Base-by-base conservation (phyloP, 2,888 invertebrate genomes). In the Drosophila paranaensis region DNA sequence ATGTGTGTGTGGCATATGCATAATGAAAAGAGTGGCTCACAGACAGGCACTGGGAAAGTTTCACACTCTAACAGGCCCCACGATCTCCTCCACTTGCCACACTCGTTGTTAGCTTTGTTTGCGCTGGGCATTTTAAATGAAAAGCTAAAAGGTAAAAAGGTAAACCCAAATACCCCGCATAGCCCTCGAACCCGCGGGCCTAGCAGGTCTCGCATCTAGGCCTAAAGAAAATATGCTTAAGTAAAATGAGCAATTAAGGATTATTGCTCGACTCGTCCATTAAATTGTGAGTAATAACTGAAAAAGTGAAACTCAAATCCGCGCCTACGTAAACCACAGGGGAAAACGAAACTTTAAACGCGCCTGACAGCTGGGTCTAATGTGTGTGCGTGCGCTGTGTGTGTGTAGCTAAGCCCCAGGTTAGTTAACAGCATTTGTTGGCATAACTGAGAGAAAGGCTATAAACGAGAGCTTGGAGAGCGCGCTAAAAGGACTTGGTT, bases 191-290 rank as follows among this genome's bases (percentile, higher is more conserved):
- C 6, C 20, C 13, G 9, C 30, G 33, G 0, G 30, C 6, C 43
- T 3, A 0, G 30, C 54, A n/a, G 3, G 53, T 11, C 56, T 30
- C 43, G 35, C 56, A 33, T 45, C 50, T 57, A 61, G 71, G 67
- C 64, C 54, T 60, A 64, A 82, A 82, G 82, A 79, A 80, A 82
- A 82, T 84, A 81, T 86, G 83, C 82, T 81, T 74, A 81, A 78
- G 87, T 82, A 81, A 85, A 85, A 85, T 85, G 87, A 85, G 85
- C 85, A 85, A 85, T 85, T 87, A 87, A 86, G 85, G 85, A 87
- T 85, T 85, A 87, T 87, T 84, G 75, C 87, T 82, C 71, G 81
- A 87, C 74, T 77, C 81, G 79, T 66, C 84, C 84, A 77, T 87
- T 82, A 81, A 85, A 87, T 79, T 87, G 81, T 87, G 79, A 72